Conservation (phyloP, 2,888 invertebrate genomes). For the Meiosimyza platycephala region DNA sequence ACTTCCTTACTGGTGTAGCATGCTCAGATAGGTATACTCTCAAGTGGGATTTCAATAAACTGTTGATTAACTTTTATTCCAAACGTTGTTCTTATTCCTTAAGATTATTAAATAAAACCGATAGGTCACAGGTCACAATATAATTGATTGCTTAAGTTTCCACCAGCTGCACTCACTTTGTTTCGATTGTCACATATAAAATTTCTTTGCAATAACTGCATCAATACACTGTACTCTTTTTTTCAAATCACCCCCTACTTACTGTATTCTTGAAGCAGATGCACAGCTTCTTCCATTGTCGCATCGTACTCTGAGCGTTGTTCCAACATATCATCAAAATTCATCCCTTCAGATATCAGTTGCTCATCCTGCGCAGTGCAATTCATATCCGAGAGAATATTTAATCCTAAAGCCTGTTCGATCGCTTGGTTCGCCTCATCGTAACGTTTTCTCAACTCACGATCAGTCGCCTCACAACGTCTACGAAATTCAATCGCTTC, state of each 20-base stretch:
- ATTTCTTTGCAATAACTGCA: not conserved
- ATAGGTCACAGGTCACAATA: too few relatives aligned
- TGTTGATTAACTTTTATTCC: too few relatives aligned
- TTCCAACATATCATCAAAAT: not conserved
- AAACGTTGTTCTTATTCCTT: too few relatives aligned
- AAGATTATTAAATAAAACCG: too few relatives aligned
- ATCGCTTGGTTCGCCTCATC: conserved; percentile 51
- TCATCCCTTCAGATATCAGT: not conserved
- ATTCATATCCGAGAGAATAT: conserved; percentile 37
- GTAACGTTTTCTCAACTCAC: conserved; percentile 50
- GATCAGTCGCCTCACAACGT: conserved; percentile 53
- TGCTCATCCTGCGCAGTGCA: not conserved
- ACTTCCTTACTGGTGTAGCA: too few relatives aligned
- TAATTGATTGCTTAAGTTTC: too few relatives aligned
- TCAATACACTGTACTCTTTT: too few relatives aligned
- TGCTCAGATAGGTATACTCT: too few relatives aligned
- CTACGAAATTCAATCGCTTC: conserved; percentile 54
- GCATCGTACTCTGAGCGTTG: not conserved
- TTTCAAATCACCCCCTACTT: not conserved
- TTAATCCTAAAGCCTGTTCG: conserved; percentile 48
- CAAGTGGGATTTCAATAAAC: too few relatives aligned
- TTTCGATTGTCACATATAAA: not conserved
- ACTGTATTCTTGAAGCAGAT: conserved; percentile 28
- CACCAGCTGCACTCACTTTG: too few relatives aligned
- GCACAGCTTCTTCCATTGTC: not conserved